Evolutionary conservation across 30 jellyfish, hydroid and myxozoan genomes (phyloP).

Genomic region (Calvadosia cruxmelitensis): DNA sequence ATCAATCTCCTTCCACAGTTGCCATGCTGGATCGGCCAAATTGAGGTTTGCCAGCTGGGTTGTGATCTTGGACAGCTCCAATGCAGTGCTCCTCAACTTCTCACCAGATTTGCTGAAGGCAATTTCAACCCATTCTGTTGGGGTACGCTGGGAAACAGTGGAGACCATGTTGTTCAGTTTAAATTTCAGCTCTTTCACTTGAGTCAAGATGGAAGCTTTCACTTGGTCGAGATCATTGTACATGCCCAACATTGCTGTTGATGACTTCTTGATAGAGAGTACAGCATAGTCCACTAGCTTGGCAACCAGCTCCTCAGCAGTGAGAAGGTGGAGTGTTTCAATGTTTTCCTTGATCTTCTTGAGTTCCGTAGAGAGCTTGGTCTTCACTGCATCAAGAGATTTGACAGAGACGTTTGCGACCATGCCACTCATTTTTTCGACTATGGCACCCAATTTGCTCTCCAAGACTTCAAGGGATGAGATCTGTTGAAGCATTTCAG

Average conservation of each 20-base stretch:
- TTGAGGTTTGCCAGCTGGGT: constrained; percentile 52
- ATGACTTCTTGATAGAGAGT: too few species aligned
- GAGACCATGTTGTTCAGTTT: background rate
- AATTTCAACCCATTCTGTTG: constrained; percentile 17
- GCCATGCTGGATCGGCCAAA: constrained; percentile 35
- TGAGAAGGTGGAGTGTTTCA: too few species aligned
- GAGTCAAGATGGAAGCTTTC: background rate
- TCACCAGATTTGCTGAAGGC: constrained; percentile 14
- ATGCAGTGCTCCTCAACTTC: constrained; percentile 13
- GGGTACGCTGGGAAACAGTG: background rate
- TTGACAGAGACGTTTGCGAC: too few species aligned
- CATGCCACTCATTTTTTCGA: constrained; percentile 2
- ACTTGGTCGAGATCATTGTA: background rate
- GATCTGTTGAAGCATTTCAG: constrained; percentile 37
- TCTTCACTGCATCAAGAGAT: too few species aligned
- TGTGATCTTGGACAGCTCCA: constrained; percentile 22
- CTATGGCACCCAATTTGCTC: constrained; percentile 10
- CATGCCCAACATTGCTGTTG: too few species aligned
- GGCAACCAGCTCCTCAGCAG: too few species aligned
- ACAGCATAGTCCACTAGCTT: too few species aligned
- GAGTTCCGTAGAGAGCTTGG: too few species aligned
- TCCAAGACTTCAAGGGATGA: constrained; percentile 20
- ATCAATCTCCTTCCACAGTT: constrained; percentile 72
- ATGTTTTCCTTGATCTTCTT: too few species aligned
- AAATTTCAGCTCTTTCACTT: background rate